Conservation (phyloP, 2,113 vertebrate species). For the Sterrhoptilus dennistouni region DNA sequence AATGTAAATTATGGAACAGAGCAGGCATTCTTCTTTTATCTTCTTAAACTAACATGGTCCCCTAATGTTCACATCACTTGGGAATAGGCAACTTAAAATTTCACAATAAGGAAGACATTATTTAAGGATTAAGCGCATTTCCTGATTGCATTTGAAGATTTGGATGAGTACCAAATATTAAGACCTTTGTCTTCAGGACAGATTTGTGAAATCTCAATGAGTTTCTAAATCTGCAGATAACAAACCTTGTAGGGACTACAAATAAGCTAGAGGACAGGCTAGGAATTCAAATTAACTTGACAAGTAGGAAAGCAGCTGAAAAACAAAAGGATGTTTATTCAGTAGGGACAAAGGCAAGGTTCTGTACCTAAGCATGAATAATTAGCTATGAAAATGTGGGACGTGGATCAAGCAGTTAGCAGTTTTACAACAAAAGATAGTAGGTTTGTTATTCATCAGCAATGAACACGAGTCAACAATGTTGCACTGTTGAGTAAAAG, state of each 20-base stretch:
- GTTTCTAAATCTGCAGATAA: slow-evolving; percentile 16
- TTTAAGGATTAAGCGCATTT: neutral
- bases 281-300: slow-evolving; percentile 6
- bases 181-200: slow-evolving; percentile 9
- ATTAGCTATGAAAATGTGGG: slow-evolving; percentile 8
- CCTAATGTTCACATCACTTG: neutral
- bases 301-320: neutral
- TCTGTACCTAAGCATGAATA: neutral
- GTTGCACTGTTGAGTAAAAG: neutral
- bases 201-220: neutral
- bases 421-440: neutral
- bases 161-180: neutral
- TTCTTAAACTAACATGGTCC: neutral
- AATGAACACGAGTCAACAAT: neutral
- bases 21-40: neutral
- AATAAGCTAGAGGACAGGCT: neutral
- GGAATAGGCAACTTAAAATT: neutral
- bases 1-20: neutral
- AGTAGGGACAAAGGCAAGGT: slow-evolving; percentile 5
- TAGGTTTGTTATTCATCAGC: neutral
- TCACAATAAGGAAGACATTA: neutral
- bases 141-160: neutral
- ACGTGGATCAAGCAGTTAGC: neutral
- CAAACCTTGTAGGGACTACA: slow-evolving; percentile 16
- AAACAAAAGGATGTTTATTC: slow-evolving; percentile 19